phyloP scores from a whole-genome alignment of 2,888 invertebrate species.

The Carterocephalus palaemon region DNA sequence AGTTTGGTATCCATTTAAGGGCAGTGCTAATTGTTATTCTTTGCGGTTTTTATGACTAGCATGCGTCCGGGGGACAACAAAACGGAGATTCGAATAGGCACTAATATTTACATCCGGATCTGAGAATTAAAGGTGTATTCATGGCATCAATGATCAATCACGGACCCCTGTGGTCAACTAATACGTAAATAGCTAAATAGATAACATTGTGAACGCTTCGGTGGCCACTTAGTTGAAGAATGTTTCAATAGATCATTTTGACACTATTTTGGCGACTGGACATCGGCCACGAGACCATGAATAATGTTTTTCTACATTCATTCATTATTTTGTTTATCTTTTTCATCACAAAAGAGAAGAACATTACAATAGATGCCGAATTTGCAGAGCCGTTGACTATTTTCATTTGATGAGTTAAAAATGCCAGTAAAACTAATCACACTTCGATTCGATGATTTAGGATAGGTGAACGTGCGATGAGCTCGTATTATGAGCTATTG shows the following conservation, averaged over 20 bases:
- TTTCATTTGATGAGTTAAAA: too few relatives aligned
- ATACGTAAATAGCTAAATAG: conserved; percentile 43
- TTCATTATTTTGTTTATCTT: not conserved
- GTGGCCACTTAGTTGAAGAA: conserved; percentile 41
- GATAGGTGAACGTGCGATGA: too few relatives aligned
- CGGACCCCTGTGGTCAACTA: conserved; percentile 53
- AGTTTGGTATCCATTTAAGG: conserved; percentile 9
- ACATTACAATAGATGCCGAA: too few relatives aligned
- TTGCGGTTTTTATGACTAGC: not conserved
- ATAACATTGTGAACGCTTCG: conserved; percentile 49
- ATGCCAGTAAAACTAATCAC: too few relatives aligned
- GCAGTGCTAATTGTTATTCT: too few relatives aligned
- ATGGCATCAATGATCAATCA: conserved; percentile 59
- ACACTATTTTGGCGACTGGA: conserved; percentile 6
- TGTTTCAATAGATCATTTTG: conserved; percentile 9
- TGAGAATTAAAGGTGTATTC: conserved; percentile 62
- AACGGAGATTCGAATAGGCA: not conserved
- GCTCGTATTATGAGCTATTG: conserved; percentile 41
- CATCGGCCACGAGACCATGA: conserved; percentile 7
- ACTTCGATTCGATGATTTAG: too few relatives aligned
- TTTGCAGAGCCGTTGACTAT: too few relatives aligned
- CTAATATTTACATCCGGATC: conserved; percentile 37
- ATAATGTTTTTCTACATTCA: not conserved
- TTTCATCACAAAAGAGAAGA: too few relatives aligned
- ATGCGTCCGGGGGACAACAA: conserved; percentile 1